Conservation (phyloP, 1,140 invertebrate species). For the Caerostris darwini region DNA sequence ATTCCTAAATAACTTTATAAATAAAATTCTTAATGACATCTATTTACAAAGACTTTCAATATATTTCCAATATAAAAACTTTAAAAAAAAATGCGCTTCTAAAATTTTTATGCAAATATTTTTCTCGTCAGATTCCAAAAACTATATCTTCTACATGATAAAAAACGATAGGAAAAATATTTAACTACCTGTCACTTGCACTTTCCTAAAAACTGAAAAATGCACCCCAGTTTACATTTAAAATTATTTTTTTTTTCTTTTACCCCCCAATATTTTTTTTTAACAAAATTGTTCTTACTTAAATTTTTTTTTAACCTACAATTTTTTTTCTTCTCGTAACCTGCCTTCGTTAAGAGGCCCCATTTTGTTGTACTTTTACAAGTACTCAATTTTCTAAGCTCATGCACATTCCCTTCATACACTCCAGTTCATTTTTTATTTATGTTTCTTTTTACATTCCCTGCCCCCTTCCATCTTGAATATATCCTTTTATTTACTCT, state of each 20-base stretch:
- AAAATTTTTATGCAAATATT: no score
- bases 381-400: conserved; percentile 40
- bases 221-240: neutral
- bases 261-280: neutral
- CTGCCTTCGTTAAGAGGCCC: neutral
- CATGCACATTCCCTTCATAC: neutral
- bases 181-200: conserved; percentile 42
- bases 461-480: neutral
- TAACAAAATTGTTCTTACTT: neutral
- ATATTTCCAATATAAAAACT: no score
- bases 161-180: neutral
- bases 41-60: no score
- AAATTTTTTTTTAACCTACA: neutral
- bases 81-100: no score
- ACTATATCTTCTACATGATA: neutral
- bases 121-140: neutral
- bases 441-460: neutral
- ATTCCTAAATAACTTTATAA: no score
- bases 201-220: conserved; percentile 10
- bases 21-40: no score
- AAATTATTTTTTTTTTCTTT: neutral
- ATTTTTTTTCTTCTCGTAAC: neutral
- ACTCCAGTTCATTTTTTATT: conserved; percentile 5
- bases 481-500: neutral
- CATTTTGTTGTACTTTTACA: conserved; percentile 28